These are phyloP conservation scores for Ictalurus punctatus DNA, from an alignment of 2,113 vertebrate genomes.

Conservation along the genomic window DNA sequence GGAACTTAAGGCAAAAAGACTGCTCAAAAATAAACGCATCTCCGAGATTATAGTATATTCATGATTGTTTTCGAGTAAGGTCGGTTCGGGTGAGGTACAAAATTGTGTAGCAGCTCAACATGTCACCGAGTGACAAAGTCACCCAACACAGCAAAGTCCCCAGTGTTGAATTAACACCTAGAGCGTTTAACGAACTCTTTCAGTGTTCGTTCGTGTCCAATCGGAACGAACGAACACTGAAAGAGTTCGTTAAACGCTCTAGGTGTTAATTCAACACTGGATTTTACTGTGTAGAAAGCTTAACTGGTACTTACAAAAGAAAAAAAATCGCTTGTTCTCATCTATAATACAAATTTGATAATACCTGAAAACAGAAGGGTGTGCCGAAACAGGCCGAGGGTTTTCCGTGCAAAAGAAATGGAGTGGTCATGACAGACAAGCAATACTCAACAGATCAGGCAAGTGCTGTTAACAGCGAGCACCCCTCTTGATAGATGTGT, in stretches of 20 bases:
- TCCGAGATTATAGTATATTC: constrained; percentile 33
- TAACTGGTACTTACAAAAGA: constrained; percentile 47
- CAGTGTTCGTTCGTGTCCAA: no score
- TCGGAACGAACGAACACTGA: no score
- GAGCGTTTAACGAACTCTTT: no score
- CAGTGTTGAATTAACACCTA: no score
- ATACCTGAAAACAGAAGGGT: constrained; percentile 60
- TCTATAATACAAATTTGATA: constrained; percentile 40
- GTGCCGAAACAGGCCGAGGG: constrained; percentile 50
- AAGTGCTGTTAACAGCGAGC: constrained; percentile 7
- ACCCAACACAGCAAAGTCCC: constrained; percentile 25
- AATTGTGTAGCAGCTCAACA: constrained; percentile 60
- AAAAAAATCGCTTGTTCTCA: constrained; percentile 20
- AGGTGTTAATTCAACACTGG: no score
- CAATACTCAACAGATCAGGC: constrained; percentile 14
- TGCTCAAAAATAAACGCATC: constrained; percentile 56
- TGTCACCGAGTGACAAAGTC: constrained; percentile 58
- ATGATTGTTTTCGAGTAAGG: constrained; percentile 59
- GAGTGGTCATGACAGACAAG: constrained; percentile 28
- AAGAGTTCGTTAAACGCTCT: no score
- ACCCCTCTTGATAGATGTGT: constrained; percentile 25
- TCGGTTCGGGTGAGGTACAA: constrained; percentile 65
- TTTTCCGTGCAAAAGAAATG: constrained; percentile 45
- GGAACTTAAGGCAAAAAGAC: constrained; percentile 76
- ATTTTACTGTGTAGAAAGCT: constrained; percentile 12